Base-by-base conservation (phyloP, 2,888 invertebrate species). In the Crematogaster levior region DNA sequence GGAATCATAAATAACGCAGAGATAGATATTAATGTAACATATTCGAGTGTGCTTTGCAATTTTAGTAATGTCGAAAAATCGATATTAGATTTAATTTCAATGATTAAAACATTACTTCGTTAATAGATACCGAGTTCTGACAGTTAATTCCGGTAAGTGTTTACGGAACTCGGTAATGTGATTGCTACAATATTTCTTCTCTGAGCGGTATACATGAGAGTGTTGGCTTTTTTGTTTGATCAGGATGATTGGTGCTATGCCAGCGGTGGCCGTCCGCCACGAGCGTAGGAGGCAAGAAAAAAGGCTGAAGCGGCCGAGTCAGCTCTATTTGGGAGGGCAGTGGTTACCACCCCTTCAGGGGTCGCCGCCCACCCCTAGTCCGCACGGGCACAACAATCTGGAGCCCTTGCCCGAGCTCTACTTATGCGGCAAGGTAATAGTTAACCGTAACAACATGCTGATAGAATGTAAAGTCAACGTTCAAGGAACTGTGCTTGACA, bases 221-320 rank as follows among this genome's bases (percentile, higher is more conserved):
- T 43, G 21, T 34, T 46, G 43, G n/a, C 12, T 58, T 46, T 70
- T n/a, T 12, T 75, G 51, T 70, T 79, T 24, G 34, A 79, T 12
- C 90, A 96, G 96, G 94, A 98, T 98, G 97, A 97, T 97, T 93
- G 97, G 97, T 91, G 97, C 97, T 86, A 97, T 97, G 97, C 97
- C 97, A 94, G 97, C 97, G 89, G 97, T 98, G 95, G 97, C 97
- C 81, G 97, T 97, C 70, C 96, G 97, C 94, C 97, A 97, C 94
- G 97, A 97, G 95, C 95, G 97, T 90, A 95, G 97, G 84, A 96
- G 97, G 87, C 96, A 96, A 91, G 97, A 97, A 94, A 97, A 97
- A 94, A 95, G 97, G 80, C 94, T 95, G 88, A 96, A 97, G 92
- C 92, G 95, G 82, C 95, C 95, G 5, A 95, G 94, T 91, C 96